Base-by-base conservation (phyloP, 1,140 invertebrate species). In the Drosophila novamexicana region DNA sequence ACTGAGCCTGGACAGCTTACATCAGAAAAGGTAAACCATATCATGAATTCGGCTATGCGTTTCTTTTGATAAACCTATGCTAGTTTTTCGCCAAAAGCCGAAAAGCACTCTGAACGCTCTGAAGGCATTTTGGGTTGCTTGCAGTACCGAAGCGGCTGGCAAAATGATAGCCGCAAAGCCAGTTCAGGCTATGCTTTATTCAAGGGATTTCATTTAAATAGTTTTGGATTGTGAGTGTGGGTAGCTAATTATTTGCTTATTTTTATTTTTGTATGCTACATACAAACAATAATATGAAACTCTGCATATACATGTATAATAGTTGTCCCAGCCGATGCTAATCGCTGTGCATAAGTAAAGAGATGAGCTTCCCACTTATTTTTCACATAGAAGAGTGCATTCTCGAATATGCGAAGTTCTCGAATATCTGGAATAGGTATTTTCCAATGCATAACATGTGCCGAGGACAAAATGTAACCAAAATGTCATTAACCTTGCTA, bases 1-100 rank as follows among this genome's bases (percentile, higher is more conserved):
- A 71, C 70, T 80, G 79, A 68, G 69, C 71, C 83, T 68, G 71
- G 83, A 81, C 75, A 75, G 82, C 79, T 79, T 61, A 71, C 78
- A 75, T 83, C 76, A 80, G 76, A 68, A 62, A 77, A 84, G 81
- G 81, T 84, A 86, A 84, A 78, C 81, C 81, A 64, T 85, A 81
- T 81, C 82, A 85, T 85, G 82, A 72, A 85, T 85, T 85, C 69
- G 70, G 75, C 81, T 69, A 84, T 69, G 63, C 73, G 66, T 84
- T 74, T 84, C 68, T 64, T 49, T 44, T 67, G 70, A 76, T 65
- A 65, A 76, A 73, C 75, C 71, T 63, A 18, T 36, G 39, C 34
- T 45, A 62, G 67, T 65, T 68, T 61, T 44, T 73, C 49, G 16
- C 37, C 40, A 6, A 45, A 53, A 18, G 29, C 70, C 56, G 34